Conservation (phyloP, 2,888 invertebrate genomes). For the Eupithecia abbreviata region DNA sequence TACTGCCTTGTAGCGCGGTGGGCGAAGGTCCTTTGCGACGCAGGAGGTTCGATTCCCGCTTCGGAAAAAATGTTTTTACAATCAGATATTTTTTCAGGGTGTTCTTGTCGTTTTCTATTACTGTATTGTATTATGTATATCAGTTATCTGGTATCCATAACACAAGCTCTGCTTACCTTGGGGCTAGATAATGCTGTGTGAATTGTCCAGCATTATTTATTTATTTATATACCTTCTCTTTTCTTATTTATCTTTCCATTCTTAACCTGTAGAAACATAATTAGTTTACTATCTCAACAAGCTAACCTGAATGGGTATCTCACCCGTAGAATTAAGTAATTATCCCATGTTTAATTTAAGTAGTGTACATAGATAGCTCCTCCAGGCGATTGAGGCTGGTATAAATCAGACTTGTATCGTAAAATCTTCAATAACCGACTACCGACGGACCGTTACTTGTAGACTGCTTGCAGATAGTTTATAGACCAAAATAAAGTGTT, state of each 20-base stretch:
- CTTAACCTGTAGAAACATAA: neutral
- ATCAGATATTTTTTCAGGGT: too few relatives aligned
- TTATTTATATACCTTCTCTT: neutral
- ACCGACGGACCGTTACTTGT: conserved; percentile 49
- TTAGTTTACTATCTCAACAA: neutral
- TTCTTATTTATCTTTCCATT: neutral
- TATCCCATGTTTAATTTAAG: conserved; percentile 56
- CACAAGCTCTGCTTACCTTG: too few relatives aligned
- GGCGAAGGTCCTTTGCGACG: too few relatives aligned
- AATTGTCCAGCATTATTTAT: too few relatives aligned
- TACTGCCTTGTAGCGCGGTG: neutral
- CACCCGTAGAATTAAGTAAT: conserved; percentile 55
- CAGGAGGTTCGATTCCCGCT: too few relatives aligned
- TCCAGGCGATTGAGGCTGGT: conserved; percentile 47
- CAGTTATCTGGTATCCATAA: too few relatives aligned
- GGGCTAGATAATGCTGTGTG: too few relatives aligned
- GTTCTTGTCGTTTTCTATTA: too few relatives aligned
- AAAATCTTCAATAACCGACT: conserved; percentile 59
- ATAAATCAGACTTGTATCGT: conserved; percentile 62
- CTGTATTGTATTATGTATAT: too few relatives aligned
- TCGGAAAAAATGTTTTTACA: too few relatives aligned
- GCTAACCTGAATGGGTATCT: conserved; percentile 29
- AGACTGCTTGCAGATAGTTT: conserved; percentile 26
- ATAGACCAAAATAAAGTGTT: conserved; percentile 38
- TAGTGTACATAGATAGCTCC: conserved; percentile 52